Base-by-base conservation (phyloP, 2,113 vertebrate genomes). In the Dasyurus viverrinus region DNA sequence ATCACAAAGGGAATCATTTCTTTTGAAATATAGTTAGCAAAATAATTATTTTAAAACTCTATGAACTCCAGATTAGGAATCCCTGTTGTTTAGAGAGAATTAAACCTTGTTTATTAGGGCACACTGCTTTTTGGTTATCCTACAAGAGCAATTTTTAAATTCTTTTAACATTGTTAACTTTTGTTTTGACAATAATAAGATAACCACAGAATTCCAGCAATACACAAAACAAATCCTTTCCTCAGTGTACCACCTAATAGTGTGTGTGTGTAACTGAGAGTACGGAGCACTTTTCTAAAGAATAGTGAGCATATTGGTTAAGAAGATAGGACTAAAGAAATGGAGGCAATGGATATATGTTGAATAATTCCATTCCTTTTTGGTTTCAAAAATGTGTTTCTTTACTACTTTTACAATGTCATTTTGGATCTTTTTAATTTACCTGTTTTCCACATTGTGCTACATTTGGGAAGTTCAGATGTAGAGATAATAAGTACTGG, bases 401-500 rank as follows among this genome's bases (percentile, higher is more conserved):
- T 42, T 84, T 84, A 23, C 19, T 22, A 84, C 54, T 91, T 92
- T 93, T 92, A 57, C 53, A 57, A 25, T 93, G 9, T 95, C 91
- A 92, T 68, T 90, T 47, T 55, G 60, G 50, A 48, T 94, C 42
- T 93, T 92, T 36, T 91, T 90, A 84, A 42, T 84, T 47, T 12
- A 4, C 93, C 93, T 95, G 26, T 95, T 94, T 24, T 2, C 54
- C n/a, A 57, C 60, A 90, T n/a, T 91, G 25, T 53, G 91, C 12
- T 23, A 47, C 53, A 36, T 92, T 90, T 94, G 42, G 94, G 57
- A 84, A 92, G 91, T 19, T 92, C 90, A 94, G 22, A n/a, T n/a
- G 53, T 93, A 92, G 93, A 53, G 94, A 90, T 50, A 94, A 94
- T 27, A 4, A 53, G 47, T 90, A 95, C 89, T 54, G 25, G 91